Evolutionary conservation across 35 echinoderm and acorn worm species (phyloP), one percentile per base, ranked within the genome.

Genomic region (Chiridota heheva): DNA sequence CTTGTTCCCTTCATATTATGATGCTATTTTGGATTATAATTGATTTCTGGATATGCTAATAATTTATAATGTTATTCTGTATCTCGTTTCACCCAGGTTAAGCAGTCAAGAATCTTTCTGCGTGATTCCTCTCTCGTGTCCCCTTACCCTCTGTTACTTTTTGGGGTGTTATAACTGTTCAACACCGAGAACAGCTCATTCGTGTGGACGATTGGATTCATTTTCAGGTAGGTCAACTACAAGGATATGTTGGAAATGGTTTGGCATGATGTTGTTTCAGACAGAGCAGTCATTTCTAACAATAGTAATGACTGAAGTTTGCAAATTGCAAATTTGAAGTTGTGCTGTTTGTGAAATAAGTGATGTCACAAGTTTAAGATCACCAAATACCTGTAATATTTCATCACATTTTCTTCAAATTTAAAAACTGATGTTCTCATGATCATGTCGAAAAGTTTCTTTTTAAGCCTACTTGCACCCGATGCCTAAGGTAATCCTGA

Each of bases 121-220:
- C 59, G 92, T 34, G 92, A 96, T 34, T 86, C 67, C 46, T 72
- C 92, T 7, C 41, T 96, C 32, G 73, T 96, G 1, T 88, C 87
- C 3, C 74, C 92, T 1, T 96, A 96, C 44, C 92, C 87, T 49
- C 40, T 96, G 30, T 62, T 96, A 46, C 41, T 96, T 27, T 96
- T 96, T 82, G 92, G 92, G 92, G 92, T 18, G 82, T 55, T 58
- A 56, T 96, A 40, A 63, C 87, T 8, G 87, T 96, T n/a, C 87
- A 96, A 48, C 92, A 96, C 48, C 70, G 92, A 29, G 87, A 96
- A 60, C 81, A 82, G n/a, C 58, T 96, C 15, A 86, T 96, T 12
- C 72, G 66, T 36, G 82, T 96, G 59, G 92, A 96, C 60, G 92
- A 90, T 45, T 96, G 92, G 92, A 96, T 96, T 43, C 73, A 89